phyloP scores from a whole-genome alignment of 2,797 vertebrate genomes.

The Macropodus opercularis region DNA sequence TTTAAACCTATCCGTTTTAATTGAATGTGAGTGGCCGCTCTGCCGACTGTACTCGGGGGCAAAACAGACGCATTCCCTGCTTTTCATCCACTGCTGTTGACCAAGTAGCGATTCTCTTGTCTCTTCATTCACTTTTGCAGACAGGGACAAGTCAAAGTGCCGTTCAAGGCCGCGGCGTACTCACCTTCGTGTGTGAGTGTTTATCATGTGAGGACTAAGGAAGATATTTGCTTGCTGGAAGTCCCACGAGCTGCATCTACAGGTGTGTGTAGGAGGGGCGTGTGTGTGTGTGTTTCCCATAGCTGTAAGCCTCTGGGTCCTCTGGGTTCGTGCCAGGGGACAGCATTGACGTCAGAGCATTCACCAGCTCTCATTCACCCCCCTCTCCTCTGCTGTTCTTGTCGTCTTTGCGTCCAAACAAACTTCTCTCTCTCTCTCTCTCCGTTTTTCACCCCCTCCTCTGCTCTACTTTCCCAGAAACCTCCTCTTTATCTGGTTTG shows the following conservation, averaged over 20 bases:
- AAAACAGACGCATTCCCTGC: constrained; percentile 55
- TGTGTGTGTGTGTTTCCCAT: constrained; percentile 46
- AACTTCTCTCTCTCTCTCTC: constrained; percentile 46
- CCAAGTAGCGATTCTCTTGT: constrained; percentile 29
- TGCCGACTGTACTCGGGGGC: constrained; percentile 47
- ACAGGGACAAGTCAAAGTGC: constrained; percentile 1
- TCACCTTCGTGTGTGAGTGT: constrained; percentile 5
- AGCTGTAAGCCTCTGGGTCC: constrained; percentile 54
- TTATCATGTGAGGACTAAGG: constrained; percentile 9
- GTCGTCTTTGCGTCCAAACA: constrained; percentile 71
- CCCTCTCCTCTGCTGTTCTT: constrained; percentile 30
- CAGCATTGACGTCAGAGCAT: constrained; percentile 82
- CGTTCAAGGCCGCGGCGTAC: constrained; percentile 4
- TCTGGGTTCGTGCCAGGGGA: constrained; percentile 71
- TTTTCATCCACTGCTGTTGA: constrained; percentile 35
- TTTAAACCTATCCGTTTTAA: constrained; percentile 58
- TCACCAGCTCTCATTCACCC: constrained; percentile 60
- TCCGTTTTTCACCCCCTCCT: constrained; percentile 21
- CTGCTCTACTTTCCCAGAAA: constrained; percentile 52
- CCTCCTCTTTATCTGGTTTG: constrained; percentile 12
- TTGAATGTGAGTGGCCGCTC: constrained; percentile 60
- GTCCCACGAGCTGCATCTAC: constrained; percentile 27
- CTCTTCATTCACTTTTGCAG: constrained; percentile 43
- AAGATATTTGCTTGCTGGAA: constrained; percentile 26
- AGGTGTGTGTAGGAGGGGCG: constrained; percentile 50